phyloP scores from a whole-genome alignment of 64 coral and sea anemone genomes.

The Stylophora pistillata region DNA sequence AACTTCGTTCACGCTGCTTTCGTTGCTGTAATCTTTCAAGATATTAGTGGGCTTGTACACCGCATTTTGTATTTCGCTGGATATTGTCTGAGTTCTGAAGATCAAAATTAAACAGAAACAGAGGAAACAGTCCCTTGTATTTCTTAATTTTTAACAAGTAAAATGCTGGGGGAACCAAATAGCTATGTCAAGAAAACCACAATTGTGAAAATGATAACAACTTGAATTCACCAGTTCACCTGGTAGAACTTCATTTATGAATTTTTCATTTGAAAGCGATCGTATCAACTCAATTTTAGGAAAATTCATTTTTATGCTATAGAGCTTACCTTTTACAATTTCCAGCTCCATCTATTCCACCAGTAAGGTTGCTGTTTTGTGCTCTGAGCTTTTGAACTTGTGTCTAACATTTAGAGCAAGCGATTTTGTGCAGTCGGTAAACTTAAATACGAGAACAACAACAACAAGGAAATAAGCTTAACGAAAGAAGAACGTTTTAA shows the following conservation, averaged over 20 bases:
- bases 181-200: too few relatives aligned
- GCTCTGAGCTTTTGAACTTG: slow-evolving; percentile 50
- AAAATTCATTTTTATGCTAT: not conserved
- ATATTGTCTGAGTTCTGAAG: not conserved
- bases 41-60: not conserved
- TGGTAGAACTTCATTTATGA: too few relatives aligned
- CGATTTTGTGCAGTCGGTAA: not conserved
- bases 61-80: not conserved
- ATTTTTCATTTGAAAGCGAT: too few relatives aligned
- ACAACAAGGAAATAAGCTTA: not conserved
- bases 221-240: too few relatives aligned
- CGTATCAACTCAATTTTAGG: too few relatives aligned
- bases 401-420: slow-evolving; percentile 26
- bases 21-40: not conserved
- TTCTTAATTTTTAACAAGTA: not conserved
- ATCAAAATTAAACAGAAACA: not conserved
- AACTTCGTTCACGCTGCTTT: not conserved
- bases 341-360: not conserved
- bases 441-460: not conserved
- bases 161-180: too few relatives aligned
- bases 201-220: too few relatives aligned
- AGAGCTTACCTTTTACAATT: slow-evolving; percentile 28
- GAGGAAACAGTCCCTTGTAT: not conserved
- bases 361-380: slow-evolving; percentile 61
- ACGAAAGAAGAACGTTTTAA: not conserved